These are phyloP conservation scores for Caenorhabditis parvicauda DNA, from an alignment of 2,888 invertebrate genomes.

Conservation along the genomic window DNA sequence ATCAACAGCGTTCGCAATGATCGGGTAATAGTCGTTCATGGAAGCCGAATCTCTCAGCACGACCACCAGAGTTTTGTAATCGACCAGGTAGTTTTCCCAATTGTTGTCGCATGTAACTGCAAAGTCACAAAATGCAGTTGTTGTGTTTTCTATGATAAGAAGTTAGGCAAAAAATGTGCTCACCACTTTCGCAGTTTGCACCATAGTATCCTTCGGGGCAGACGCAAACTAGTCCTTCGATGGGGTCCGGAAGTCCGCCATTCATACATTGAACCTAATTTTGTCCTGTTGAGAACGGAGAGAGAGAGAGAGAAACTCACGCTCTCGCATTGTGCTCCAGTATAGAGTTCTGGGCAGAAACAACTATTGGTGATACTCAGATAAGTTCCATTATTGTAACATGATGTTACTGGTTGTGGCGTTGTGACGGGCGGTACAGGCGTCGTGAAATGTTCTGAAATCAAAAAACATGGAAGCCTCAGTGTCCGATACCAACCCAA, in stretches of 20 bases:
- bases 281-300: too few relatives aligned
- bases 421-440: conserved; percentile 26
- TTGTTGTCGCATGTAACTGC: conserved; percentile 42
- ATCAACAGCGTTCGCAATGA: conserved; percentile 21
- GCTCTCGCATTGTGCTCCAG: conserved; percentile 40
- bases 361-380: conserved; percentile 27
- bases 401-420: conserved; percentile 14
- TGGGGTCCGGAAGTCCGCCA: conserved; percentile 36
- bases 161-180: neutral
- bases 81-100: conserved; percentile 34
- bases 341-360: conserved; percentile 45
- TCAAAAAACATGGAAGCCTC: too few relatives aligned
- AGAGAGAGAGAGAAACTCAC: too few relatives aligned
- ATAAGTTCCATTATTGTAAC: conserved; percentile 32
- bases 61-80: conserved; percentile 42
- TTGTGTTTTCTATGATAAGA: neutral
- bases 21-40: conserved; percentile 30
- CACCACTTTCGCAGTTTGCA: conserved; percentile 45
- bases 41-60: conserved; percentile 27
- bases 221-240: conserved; percentile 25
- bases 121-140: conserved; percentile 2
- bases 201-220: conserved; percentile 40
- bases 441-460: conserved; percentile 22
- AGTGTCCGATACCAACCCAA: conserved; percentile 26
- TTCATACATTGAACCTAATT: conserved; percentile 51